Base-by-base conservation (phyloP, 2,113 vertebrate species). In the Gallinago media region DNA sequence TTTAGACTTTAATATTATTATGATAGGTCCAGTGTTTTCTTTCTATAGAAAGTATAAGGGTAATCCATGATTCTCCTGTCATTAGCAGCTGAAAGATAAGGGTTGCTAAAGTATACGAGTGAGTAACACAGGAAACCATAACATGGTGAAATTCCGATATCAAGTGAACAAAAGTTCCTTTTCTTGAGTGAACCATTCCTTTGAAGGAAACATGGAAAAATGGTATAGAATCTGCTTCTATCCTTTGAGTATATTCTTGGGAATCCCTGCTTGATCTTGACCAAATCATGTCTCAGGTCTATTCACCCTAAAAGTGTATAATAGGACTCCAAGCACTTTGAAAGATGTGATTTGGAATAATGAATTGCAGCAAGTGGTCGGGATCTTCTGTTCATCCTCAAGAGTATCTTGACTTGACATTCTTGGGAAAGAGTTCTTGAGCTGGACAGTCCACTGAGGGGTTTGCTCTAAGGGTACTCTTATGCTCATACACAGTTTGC, bases 111-210 rank as follows among this genome's bases (percentile, higher is more conserved):
- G 15, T 14, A 12, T 11, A 3, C 7, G 34, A 59, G 6, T 13
- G 5, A 11, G 8, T 27, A 73, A 46, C n/a, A 77, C 2, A 55
- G 12, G 26, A 52, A 31, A 19, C 5, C 8, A 20, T 26, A 42
- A 19, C 0, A 3, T 12, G 3, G 27, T 58, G 55, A 50, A 89
- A 81, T 71, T 88, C 22, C 32, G 8, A 20, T n/a, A 49, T 40
- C 15, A 75, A 72, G 18, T 12, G 15, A 94, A 34, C 2, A 75
- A 17, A 46, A 79, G 5, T 61, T 62, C 10, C 1, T 58, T 78
- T 81, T 42, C 6, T 70, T 52, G 8, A 2, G 5, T 49, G 8
- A 85, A 79, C 52, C 0, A 0, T 42, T 74, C 50, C 0, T 23
- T n/a, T 50, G 32, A 89, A 87, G 31, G 22, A 71, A 83, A 61